Percentiles rank a stretch among this genome's conserved stretches.
Conservation (phyloP, 2,113 vertebrate genomes). For the Emydocephalus ijimae region DNA sequence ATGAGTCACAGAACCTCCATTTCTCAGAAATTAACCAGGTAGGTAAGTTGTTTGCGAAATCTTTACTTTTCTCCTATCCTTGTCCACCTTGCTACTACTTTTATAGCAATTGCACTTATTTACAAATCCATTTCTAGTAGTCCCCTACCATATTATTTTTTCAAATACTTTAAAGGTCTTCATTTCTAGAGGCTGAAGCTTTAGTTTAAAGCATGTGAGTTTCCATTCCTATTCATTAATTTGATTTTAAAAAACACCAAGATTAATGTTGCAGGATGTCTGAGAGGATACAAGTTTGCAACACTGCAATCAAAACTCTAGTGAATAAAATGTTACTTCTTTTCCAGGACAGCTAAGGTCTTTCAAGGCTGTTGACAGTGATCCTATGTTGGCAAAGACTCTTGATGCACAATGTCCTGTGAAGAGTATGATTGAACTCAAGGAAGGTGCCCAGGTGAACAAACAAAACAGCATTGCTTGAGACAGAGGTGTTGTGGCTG, state of each 20-base stretch:
- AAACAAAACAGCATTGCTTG: neutral
- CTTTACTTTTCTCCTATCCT: neutral
- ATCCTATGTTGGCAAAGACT: constrained; percentile 75
- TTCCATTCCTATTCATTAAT: neutral
- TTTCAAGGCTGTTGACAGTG: constrained; percentile 89
- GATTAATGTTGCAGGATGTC: neutral
- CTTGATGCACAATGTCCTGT: constrained; percentile 89
- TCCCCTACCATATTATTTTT: neutral
- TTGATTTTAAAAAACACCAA: neutral
- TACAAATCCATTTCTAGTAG: neutral
- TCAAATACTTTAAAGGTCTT: neutral
- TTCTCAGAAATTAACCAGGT: neutral
- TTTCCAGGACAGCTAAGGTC: constrained; percentile 71
- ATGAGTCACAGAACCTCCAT: neutral
- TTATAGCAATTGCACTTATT: neutral
- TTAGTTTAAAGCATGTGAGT: neutral
- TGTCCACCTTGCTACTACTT: neutral
- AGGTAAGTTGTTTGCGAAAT: neutral
- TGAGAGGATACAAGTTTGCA: neutral
- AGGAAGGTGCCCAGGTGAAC: constrained; percentile 88
- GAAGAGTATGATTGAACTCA: constrained; percentile 80
- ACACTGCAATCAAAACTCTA: neutral
- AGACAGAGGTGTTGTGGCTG: neutral
- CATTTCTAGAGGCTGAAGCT: neutral
- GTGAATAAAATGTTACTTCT: neutral